A percentile compares a stretch with the other conserved stretches of the same genome.
Conservation (phyloP, 1,140 invertebrate species). For the Sitobion miscanthi region DNA sequence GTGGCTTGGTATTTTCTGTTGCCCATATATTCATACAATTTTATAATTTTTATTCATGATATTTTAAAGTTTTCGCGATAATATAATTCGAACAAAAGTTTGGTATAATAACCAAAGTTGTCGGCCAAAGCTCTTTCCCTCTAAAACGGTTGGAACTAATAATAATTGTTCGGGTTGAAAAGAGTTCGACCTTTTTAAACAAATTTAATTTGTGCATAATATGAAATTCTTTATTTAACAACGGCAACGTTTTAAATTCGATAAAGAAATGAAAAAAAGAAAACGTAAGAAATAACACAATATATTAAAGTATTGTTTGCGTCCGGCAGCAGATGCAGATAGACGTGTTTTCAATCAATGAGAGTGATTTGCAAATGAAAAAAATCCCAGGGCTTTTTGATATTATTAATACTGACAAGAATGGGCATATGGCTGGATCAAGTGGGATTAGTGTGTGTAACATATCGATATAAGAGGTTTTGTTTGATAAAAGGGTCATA, state of each 20-base stretch:
- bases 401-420: slow-evolving; percentile 14
- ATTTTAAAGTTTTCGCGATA: slow-evolving; percentile 35
- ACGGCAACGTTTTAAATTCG: neutral
- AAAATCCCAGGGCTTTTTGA: slow-evolving; percentile 6
- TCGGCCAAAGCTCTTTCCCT: neutral
- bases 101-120: slow-evolving; percentile 42
- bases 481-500: slow-evolving; percentile 17
- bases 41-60: slow-evolving; percentile 25
- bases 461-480: slow-evolving; percentile 21
- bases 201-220: neutral
- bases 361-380: slow-evolving; percentile 38
- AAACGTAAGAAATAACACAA: neutral
- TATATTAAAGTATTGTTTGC: neutral
- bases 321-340: neutral
- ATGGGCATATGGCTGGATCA: neutral
- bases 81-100: slow-evolving; percentile 39
- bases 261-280: neutral
- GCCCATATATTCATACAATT: slow-evolving; percentile 4
- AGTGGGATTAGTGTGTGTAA: neutral
- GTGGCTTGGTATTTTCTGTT: neutral
- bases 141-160: neutral
- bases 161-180: slow-evolving; percentile 17
- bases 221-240: neutral
- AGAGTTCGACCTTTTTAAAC: neutral
- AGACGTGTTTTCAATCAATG: slow-evolving; percentile 15